phyloP scores from a whole-genome alignment of 2,113 vertebrate genomes.

The Chamaetylas fuelleborni region DNA sequence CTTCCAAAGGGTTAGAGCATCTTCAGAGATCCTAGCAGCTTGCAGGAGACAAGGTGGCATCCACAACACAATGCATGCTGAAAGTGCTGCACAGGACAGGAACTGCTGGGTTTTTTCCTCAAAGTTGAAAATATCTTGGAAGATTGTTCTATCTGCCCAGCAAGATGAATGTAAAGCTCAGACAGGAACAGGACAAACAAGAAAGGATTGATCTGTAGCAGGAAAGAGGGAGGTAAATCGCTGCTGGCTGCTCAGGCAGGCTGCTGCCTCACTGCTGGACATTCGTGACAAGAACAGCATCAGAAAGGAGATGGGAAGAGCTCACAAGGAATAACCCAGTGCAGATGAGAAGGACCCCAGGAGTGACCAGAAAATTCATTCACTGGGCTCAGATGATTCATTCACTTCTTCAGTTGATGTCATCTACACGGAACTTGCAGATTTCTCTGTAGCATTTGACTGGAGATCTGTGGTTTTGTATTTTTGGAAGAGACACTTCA shows the following conservation, averaged over 20 bases:
- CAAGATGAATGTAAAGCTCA: background rate
- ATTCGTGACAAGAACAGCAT: accelerated
- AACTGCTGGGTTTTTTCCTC: background rate
- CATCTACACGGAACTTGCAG: background rate
- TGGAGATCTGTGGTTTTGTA: background rate
- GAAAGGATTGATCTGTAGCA: background rate
- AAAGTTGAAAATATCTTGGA: background rate
- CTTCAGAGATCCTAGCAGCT: background rate
- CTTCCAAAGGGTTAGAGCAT: background rate
- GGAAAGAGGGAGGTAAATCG: background rate
- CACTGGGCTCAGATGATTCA: background rate
- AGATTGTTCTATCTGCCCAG: background rate
- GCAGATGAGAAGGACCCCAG: background rate
- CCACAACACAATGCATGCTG: accelerated
- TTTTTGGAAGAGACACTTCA: slow-evolving; percentile 20
- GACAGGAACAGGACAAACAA: background rate
- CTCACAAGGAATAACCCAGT: background rate
- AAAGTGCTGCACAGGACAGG: accelerated
- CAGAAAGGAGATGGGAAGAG: background rate
- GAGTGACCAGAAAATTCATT: background rate
- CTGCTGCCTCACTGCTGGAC: background rate
- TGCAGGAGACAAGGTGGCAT: background rate
- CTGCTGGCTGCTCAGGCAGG: background rate
- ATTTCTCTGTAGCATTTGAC: background rate
- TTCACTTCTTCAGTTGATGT: background rate